phyloP scores from a whole-genome alignment of 2,888 invertebrate genomes.

The Bombyx huttoni region DNA sequence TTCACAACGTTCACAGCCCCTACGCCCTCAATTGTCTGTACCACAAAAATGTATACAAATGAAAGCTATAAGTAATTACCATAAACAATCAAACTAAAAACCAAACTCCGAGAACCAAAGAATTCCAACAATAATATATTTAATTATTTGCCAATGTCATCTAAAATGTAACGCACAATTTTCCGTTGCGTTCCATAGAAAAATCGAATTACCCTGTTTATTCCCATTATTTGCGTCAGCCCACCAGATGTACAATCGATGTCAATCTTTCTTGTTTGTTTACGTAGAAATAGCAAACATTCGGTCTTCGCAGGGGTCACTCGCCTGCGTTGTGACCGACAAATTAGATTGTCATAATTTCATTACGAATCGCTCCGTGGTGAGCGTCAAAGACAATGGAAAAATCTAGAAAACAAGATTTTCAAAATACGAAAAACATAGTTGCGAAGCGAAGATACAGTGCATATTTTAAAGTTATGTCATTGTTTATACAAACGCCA shows the following conservation, averaged over 20 bases:
- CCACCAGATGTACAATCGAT: conserved; percentile 67
- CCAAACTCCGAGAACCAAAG: background rate
- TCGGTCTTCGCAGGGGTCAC: conserved; percentile 49
- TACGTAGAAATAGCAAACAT: conserved; percentile 67
- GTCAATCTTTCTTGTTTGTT: conserved; percentile 68
- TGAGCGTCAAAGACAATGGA: conserved; percentile 27
- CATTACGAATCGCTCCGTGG: conserved; percentile 28
- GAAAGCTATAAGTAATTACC: background rate
- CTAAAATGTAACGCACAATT: conserved; percentile 41
- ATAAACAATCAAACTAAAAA: background rate
- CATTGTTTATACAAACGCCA: too few species aligned
- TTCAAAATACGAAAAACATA: too few species aligned
- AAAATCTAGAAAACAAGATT: too few species aligned
- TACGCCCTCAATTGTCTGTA: too few species aligned
- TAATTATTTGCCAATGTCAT: background rate
- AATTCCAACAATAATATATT: background rate
- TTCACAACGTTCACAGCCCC: too few species aligned
- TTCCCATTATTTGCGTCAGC: conserved; percentile 64
- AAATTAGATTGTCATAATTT: conserved; percentile 61
- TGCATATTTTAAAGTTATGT: too few species aligned
- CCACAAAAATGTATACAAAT: too few species aligned
- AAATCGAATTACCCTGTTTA: conserved; percentile 69
- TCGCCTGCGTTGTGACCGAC: conserved; percentile 42
- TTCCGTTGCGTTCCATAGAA: conserved; percentile 39
- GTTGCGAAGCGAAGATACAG: too few species aligned